Conservation (phyloP, 1,140 invertebrate species). For the Colletes gigas region DNA sequence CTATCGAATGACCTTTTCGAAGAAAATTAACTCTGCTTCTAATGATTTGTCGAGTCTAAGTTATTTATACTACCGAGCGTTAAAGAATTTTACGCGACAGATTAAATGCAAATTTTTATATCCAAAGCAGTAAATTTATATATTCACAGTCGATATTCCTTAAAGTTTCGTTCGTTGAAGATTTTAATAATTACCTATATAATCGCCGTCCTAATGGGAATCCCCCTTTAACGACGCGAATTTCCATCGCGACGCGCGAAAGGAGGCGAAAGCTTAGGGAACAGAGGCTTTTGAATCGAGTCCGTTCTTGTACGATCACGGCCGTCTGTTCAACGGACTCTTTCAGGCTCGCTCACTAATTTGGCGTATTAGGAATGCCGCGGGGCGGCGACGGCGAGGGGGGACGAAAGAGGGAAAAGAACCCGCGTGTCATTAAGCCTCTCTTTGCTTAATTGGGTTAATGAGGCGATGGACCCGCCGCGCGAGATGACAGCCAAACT, state of each 20-base stretch:
- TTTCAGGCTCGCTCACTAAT: conserved; percentile 58
- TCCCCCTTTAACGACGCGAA: conserved; percentile 46
- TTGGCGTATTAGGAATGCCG: conserved; percentile 49
- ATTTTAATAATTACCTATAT: background rate
- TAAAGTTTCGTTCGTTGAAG: too few relatives aligned
- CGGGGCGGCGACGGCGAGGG: too few relatives aligned
- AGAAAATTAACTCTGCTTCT: too few relatives aligned
- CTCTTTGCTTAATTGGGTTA: conserved; percentile 74
- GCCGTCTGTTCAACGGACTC: conserved; percentile 53
- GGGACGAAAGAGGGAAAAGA: conserved; percentile 20
- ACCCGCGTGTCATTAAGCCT: conserved; percentile 69
- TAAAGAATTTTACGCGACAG: too few relatives aligned
- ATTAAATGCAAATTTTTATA: too few relatives aligned
- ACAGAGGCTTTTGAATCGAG: conserved; percentile 49
- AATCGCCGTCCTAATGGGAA: conserved; percentile 22
- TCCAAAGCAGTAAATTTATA: too few relatives aligned
- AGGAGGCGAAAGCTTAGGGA: conserved; percentile 28
- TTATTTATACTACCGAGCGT: too few relatives aligned
- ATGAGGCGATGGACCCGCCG: conserved; percentile 70
- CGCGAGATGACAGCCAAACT: conserved; percentile 65
- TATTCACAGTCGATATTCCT: too few relatives aligned
- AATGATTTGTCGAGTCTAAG: too few relatives aligned
- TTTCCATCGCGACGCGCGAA: conserved; percentile 39
- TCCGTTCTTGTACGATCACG: conserved; percentile 41
- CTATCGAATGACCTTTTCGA: too few relatives aligned